Base-by-base conservation (phyloP, 2,797 vertebrate species). In the Tachyglossus aculeatus region DNA sequence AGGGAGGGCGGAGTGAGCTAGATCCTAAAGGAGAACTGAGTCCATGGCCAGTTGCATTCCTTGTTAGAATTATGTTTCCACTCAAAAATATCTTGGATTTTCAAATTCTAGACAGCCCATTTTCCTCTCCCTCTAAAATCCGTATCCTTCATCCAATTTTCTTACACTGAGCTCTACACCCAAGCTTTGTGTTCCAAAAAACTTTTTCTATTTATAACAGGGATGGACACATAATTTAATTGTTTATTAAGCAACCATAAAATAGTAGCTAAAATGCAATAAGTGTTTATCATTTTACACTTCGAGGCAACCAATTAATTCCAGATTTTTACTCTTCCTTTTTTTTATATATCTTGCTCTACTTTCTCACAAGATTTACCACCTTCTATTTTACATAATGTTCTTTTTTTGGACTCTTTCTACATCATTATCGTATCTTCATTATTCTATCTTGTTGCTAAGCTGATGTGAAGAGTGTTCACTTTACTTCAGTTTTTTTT, bases 261-360 rank as follows among this genome's bases (percentile, higher is more conserved):
- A 24, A 25, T 14, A 44, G 22, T 7, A 43, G 31, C 18, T 31
- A 27, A 12, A 18, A 3, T 3, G 9, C 25, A 48, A 31, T 18
- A 48, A 31, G 27, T 15, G 27, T 25, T 45, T 27, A 24, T 27
- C 44, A 27, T 27, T 45, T 31, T 48, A 48, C 3, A 29, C 44
- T 27, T 27, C 16, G 12, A 48, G 5, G 31, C 2, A 45, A 11
- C 16, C 27, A 31, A 5, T 48, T 48, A 10, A 29, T 48, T 48
- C 7, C 27, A 31, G 16, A 6, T 14, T 45, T 45, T 16, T 25
- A 13, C 27, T 45, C 6, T 19, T 25, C n/a, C n/a, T n/a, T n/a
- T n/a, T n/a, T 25, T 66, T 80, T 72, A 71, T 27, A 41, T 64
- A 63, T 37, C 24, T 34, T 72, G 25, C 25, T 67, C 71, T 24